A percentile compares a stretch with the other conserved stretches of the same genome.
These are phyloP conservation scores for Trachymyrmex septentrionalis DNA, from an alignment of 1,140 invertebrate species.

Conservation along the genomic window DNA sequence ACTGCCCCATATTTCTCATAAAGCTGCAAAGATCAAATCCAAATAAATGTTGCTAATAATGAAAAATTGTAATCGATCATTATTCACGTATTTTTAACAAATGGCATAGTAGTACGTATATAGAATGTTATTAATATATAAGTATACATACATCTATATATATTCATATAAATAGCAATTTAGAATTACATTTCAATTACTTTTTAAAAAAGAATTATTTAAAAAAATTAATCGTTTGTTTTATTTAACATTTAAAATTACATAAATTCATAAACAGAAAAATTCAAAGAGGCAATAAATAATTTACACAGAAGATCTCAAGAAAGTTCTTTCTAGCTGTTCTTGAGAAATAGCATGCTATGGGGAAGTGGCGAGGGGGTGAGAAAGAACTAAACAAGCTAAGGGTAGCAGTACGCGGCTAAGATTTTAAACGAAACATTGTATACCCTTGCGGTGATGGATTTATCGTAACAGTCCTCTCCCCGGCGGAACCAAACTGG, in stretches of 20 bases:
- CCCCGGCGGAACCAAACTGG: slow-evolving; percentile 22
- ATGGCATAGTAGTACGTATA: no score
- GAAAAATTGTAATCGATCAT: neutral
- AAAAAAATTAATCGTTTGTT: neutral
- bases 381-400: neutral
- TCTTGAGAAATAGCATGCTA: neutral
- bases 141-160: no score
- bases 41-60: slow-evolving; percentile 5
- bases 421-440: slow-evolving; percentile 10
- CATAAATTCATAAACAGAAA: neutral
- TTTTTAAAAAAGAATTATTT: neutral
- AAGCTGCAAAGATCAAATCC: slow-evolving; percentile 6
- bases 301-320: neutral
- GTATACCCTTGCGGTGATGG: slow-evolving; percentile 38
- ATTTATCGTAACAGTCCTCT: slow-evolving; percentile 56
- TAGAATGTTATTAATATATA: no score
- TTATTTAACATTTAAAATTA: neutral
- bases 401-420: neutral
- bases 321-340: neutral
- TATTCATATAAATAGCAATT: neutral
- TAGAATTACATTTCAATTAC: neutral
- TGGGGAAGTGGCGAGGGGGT: neutral
- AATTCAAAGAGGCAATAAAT: neutral
- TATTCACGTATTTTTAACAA: neutral
- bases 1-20: slow-evolving; percentile 37